phyloP scores from a whole-genome alignment of 2,113 vertebrate genomes.

The Circaetus gallicus region DNA sequence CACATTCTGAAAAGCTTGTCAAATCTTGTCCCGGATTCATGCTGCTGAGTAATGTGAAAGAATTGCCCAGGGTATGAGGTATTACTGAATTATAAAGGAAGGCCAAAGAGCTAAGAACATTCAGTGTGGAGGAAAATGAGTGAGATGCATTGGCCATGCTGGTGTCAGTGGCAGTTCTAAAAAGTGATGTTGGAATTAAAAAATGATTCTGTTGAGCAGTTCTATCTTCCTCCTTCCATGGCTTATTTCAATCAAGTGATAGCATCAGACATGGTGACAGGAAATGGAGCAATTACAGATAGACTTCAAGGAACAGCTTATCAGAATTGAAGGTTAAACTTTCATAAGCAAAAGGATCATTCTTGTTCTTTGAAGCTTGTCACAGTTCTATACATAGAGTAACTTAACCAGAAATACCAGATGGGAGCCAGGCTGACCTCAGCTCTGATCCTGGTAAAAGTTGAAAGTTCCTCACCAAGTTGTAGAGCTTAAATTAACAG shows the following conservation, averaged over 20 bases:
- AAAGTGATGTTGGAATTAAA: neutral
- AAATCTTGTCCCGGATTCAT: neutral
- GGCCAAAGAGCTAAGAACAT: neutral
- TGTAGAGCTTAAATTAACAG: neutral
- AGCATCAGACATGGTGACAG: neutral
- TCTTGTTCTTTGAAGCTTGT: slow-evolving; percentile 14
- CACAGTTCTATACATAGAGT: neutral
- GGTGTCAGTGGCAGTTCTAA: neutral
- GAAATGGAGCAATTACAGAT: slow-evolving; percentile 51
- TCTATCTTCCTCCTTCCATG: neutral
- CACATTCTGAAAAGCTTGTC: neutral
- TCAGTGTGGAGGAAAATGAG: neutral
- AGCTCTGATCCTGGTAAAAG: neutral
- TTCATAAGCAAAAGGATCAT: neutral
- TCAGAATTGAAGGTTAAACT: slow-evolving; percentile 15
- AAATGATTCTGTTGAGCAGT: neutral
- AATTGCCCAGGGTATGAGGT: neutral
- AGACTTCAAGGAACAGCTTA: slow-evolving; percentile 40
- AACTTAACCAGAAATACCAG: slow-evolving; percentile 15
- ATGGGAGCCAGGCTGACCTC: neutral
- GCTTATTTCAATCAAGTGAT: slow-evolving; percentile 37
- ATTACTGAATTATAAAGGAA: neutral
- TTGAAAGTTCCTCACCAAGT: neutral
- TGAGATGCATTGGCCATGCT: neutral
- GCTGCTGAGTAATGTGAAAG: neutral